These are phyloP conservation scores for Rhodeus uyekii DNA, from an alignment of 2,797 vertebrate species.

Conservation along the genomic window DNA sequence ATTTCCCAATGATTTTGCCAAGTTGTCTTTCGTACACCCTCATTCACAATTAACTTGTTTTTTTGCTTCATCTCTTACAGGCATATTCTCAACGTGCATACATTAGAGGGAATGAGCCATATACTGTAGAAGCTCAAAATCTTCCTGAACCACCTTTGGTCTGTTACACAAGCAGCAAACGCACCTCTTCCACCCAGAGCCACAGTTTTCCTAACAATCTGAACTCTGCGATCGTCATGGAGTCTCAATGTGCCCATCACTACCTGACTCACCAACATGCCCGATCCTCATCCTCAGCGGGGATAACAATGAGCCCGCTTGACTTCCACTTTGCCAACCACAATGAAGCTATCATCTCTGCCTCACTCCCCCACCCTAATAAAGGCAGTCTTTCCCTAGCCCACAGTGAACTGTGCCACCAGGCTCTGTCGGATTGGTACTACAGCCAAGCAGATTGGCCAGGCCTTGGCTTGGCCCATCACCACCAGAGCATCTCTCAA, in stretches of 20 bases:
- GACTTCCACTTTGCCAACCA: constrained; percentile 81
- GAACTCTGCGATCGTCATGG: constrained; percentile 57
- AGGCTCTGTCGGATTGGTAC: constrained; percentile 90
- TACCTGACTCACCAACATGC: constrained; percentile 48
- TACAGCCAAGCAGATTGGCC: constrained; percentile 79
- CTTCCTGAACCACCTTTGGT: constrained; percentile 84
- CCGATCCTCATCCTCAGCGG: constrained; percentile 65
- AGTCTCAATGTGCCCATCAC: constrained; percentile 37
- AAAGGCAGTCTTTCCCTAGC: constrained; percentile 59
- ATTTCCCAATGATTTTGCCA: constrained; percentile 33
- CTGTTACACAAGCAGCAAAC: constrained; percentile 78
- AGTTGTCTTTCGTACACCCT: background rate
- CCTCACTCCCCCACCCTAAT: constrained; percentile 63
- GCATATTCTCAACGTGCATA: constrained; percentile 94
- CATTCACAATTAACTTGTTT: background rate
- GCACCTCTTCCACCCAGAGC: constrained; percentile 63
- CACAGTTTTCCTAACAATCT: constrained; percentile 70
- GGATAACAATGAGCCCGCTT: constrained; percentile 59
- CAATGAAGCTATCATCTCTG: constrained; percentile 77
- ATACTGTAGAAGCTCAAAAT: constrained; percentile 80
- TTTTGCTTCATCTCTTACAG: constrained; percentile 63
- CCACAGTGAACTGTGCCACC: constrained; percentile 82
- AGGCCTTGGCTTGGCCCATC: constrained; percentile 75
- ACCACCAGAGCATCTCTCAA: constrained; percentile 85
- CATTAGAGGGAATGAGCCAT: constrained; percentile 87